Conservation (phyloP, 2,797 vertebrate genomes). For the Crax fasciolata region DNA sequence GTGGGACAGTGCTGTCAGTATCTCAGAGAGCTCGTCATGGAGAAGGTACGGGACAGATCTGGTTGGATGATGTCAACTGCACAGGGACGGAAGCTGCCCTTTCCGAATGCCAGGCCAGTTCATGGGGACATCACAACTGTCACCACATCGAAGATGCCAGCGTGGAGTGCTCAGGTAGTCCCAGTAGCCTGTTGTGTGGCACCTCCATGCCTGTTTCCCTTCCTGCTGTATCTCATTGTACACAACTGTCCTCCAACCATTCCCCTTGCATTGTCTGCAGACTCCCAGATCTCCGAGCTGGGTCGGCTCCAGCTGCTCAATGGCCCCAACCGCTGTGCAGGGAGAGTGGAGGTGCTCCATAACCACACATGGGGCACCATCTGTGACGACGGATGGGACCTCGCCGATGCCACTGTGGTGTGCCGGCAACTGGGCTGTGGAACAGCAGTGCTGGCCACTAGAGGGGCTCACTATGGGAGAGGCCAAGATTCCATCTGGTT, state of each 20-base stretch:
- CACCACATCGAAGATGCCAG: conserved; percentile 75
- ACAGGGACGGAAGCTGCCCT: conserved; percentile 59
- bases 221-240: neutral
- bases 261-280: neutral
- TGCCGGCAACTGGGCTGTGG: conserved; percentile 77
- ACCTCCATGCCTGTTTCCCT: neutral
- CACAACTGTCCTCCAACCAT: neutral
- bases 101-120: conserved; percentile 33
- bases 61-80: conserved; percentile 78
- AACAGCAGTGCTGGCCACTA: neutral
- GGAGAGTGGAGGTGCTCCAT: conserved; percentile 78
- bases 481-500: conserved; percentile 76
- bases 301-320: conserved; percentile 64
- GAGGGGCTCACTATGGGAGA: conserved; percentile 60
- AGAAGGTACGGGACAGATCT: conserved; percentile 71
- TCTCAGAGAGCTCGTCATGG: conserved; percentile 64
- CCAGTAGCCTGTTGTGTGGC: fast-evolving
- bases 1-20: conserved; percentile 48
- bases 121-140: conserved; percentile 73
- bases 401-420: conserved; percentile 41
- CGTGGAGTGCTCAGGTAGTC: conserved; percentile 76
- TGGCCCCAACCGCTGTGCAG: conserved; percentile 71
- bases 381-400: conserved; percentile 76
- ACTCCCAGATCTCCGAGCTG: neutral
- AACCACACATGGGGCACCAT: conserved; percentile 73